Conservation (phyloP, 2,797 vertebrate genomes). For the Premnoplex brunnescens region DNA sequence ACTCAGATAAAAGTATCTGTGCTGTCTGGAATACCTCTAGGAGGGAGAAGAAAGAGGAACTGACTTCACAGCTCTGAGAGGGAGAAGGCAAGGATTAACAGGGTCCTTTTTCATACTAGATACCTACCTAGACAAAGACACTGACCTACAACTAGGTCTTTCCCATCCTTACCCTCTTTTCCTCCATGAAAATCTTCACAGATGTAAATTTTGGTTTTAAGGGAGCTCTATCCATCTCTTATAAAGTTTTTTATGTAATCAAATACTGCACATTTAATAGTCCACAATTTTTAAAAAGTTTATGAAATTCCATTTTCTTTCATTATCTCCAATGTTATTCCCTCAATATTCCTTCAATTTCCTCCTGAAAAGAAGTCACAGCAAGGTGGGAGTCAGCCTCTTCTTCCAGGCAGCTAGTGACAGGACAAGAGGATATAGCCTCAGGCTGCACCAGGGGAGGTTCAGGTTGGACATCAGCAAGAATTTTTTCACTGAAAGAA, state of each 20-base stretch:
- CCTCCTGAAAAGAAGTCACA: background rate
- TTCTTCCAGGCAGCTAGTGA: background rate
- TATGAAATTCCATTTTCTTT: background rate
- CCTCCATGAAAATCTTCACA: background rate
- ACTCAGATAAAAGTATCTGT: background rate
- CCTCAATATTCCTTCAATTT: background rate
- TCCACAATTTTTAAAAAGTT: background rate
- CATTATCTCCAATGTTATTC: background rate
- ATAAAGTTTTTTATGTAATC: background rate
- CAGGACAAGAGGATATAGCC: fast-evolving
- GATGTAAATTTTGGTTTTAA: background rate
- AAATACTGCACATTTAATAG: background rate
- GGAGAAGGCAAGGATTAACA: background rate
- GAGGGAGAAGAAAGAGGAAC: background rate
- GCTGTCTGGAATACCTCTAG: background rate
- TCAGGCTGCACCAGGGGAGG: fast-evolving
- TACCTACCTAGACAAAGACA: background rate
- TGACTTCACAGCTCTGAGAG: background rate
- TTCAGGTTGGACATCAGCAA: background rate
- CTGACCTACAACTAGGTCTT: background rate
- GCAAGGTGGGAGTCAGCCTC: fast-evolving
- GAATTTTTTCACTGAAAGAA: background rate
- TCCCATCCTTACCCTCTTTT: background rate
- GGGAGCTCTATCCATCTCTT: background rate
- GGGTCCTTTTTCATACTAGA: fast-evolving